Evolutionary conservation across 2,797 vertebrate genomes (phyloP), one percentile per base, ranked within the genome.

Genomic region (Sebastolobus altivelis): DNA sequence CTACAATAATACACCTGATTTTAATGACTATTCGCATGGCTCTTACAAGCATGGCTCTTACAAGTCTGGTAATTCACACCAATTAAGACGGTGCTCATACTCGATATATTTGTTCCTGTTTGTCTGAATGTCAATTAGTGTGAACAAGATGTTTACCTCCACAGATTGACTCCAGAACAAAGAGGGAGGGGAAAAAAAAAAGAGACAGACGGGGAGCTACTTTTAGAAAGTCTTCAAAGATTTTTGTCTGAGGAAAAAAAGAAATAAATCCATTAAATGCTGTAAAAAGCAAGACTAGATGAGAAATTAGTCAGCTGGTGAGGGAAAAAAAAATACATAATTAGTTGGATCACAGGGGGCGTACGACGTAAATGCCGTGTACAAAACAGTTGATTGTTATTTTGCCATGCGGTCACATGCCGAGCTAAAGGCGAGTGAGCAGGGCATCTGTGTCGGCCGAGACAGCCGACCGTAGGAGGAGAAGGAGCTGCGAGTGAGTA

Each of bases 81-180:
- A 90, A 92, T 94, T 92, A 92, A 77, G 79, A 80, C 3, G 7
- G 29, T 6, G 81, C 82, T 85, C 56, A 37, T 80, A 88, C 83
- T 80, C 13, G 71, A 75, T 75, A 54, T 82, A 75, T 90, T 81
- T 89, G 80, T 79, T 87, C 83, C 55, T 79, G 86, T 88, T 91
- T 87, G 88, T 83, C 79, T 88, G 88, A 85, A 84, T 81, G 88
- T 90, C 84, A 91, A 87, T 93, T 89, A 93, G 71, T 11, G 22
- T 2, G 75, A 92, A 79, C 81, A 69, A 56, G 43, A 80, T 88
- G 91, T 87, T 90, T 85, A 75, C 85, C 38, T 69, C 75, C 68
- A 72, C 22, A 81, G 75, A 87, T 33, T 78, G 78, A 89, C 68
- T 75, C 25, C 4, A 4, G 71, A 22, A 63, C 29, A 0, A 85